phyloP scores from a whole-genome alignment of 2,113 vertebrate species.

The Atlantisia rogersi region DNA sequence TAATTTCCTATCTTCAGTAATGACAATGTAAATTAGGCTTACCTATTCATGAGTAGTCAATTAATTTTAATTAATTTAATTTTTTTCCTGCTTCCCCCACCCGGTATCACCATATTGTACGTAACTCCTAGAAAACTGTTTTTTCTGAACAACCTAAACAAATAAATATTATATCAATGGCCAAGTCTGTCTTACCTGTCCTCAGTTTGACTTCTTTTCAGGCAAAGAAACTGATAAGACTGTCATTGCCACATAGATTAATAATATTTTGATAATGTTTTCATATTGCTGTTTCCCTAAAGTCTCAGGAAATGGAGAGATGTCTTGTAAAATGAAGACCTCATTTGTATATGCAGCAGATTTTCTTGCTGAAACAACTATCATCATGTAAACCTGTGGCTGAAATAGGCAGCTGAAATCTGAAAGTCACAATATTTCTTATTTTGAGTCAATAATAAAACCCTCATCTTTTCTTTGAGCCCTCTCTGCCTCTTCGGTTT shows the following conservation, averaged over 20 bases:
- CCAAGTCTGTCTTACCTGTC: neutral
- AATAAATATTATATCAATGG: neutral
- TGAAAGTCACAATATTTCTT: neutral
- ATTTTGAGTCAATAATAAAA: neutral
- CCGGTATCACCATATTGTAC: neutral
- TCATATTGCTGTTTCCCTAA: neutral
- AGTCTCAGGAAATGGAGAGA: neutral
- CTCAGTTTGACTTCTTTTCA: neutral
- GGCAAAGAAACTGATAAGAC: neutral
- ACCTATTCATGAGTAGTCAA: neutral
- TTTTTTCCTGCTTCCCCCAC: neutral
- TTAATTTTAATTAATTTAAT: neutral
- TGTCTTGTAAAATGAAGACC: neutral
- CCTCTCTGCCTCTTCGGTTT: neutral
- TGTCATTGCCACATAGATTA: neutral
- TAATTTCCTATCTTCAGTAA: neutral
- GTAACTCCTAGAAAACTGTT: neutral
- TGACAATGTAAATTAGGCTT: neutral
- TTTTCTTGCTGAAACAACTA: neutral
- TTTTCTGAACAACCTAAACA: neutral
- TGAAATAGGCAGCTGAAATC: neutral
- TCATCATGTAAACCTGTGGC: neutral
- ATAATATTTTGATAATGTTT: neutral
- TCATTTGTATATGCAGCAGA: neutral
- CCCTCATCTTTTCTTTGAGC: neutral